phyloP scores from a whole-genome alignment of 2,797 vertebrate species.

The Hypotaenidia okinawae region DNA sequence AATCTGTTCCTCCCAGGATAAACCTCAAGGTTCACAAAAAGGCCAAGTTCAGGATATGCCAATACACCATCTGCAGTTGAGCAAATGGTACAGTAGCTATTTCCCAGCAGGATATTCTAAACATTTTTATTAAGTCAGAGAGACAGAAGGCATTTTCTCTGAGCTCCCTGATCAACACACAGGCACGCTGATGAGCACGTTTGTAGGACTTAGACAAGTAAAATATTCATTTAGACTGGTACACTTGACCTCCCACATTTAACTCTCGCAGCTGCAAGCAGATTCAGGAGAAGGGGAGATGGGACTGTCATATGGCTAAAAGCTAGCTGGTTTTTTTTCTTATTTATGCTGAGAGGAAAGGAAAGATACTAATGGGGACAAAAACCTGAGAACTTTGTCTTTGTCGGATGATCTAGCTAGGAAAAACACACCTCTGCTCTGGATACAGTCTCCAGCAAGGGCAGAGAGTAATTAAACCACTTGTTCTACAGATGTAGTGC shows the following conservation, averaged over 20 bases:
- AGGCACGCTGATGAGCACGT: not conserved
- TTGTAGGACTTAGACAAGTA: not conserved
- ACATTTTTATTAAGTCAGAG: not conserved
- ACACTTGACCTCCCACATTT: not conserved
- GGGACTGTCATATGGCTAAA: not conserved
- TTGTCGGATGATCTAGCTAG: not conserved
- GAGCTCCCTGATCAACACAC: not conserved
- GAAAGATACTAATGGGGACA: not conserved
- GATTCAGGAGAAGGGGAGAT: not conserved
- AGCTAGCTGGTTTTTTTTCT: not conserved
- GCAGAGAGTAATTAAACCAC: not conserved
- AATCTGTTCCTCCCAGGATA: not conserved
- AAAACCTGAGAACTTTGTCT: not conserved
- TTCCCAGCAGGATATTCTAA: constrained; percentile 26
- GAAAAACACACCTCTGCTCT: not conserved
- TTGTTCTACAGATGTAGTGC: not conserved
- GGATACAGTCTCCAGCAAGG: not conserved
- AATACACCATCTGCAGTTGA: constrained; percentile 17
- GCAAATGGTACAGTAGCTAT: constrained; percentile 37
- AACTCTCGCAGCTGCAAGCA: not conserved
- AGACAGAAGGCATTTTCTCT: not conserved
- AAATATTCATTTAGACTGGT: not conserved
- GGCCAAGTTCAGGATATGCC: constrained; percentile 25
- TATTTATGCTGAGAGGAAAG: not conserved
- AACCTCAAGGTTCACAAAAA: constrained; percentile 16